phyloP scores from a whole-genome alignment of 2,113 vertebrate species.

The Ondatra zibethicus region DNA sequence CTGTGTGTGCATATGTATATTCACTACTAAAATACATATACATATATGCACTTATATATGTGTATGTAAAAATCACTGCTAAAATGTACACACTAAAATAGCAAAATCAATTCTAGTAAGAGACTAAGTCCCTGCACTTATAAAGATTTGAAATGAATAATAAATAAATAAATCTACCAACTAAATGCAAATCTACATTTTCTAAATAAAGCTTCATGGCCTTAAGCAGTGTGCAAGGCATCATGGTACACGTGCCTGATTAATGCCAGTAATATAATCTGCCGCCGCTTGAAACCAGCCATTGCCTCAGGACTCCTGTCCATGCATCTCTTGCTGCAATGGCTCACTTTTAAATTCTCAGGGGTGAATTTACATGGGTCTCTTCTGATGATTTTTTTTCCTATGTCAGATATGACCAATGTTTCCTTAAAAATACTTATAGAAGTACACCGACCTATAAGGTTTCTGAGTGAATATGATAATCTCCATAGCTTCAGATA shows the following conservation, averaged over 20 bases:
- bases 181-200: constrained; percentile 58
- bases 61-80: background rate
- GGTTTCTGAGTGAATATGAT: constrained; percentile 16
- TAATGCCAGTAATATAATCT: constrained; percentile 74
- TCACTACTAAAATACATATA: background rate
- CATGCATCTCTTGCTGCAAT: constrained; percentile 76
- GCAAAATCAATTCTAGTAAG: constrained; percentile 23
- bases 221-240: constrained; percentile 58
- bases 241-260: constrained; percentile 48
- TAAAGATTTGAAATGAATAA: constrained; percentile 49
- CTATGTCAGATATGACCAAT: constrained; percentile 70
- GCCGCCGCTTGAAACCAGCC: constrained; percentile 33
- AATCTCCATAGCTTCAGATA: constrained; percentile 51
- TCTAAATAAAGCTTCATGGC: constrained; percentile 56
- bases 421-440: constrained; percentile 49
- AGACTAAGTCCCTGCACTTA: constrained; percentile 15
- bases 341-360: constrained; percentile 77
- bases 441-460: constrained; percentile 12
- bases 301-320: constrained; percentile 78
- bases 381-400: constrained; percentile 53
- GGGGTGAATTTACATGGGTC: constrained; percentile 48
- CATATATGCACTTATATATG: background rate
- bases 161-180: constrained; percentile 52
- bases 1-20: background rate
- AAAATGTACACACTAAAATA: constrained; percentile 39